A percentile compares a stretch with the other conserved stretches of the same genome.
phyloP scores from a whole-genome alignment of 2,113 vertebrate genomes.

The Anoplopoma fimbria region DNA sequence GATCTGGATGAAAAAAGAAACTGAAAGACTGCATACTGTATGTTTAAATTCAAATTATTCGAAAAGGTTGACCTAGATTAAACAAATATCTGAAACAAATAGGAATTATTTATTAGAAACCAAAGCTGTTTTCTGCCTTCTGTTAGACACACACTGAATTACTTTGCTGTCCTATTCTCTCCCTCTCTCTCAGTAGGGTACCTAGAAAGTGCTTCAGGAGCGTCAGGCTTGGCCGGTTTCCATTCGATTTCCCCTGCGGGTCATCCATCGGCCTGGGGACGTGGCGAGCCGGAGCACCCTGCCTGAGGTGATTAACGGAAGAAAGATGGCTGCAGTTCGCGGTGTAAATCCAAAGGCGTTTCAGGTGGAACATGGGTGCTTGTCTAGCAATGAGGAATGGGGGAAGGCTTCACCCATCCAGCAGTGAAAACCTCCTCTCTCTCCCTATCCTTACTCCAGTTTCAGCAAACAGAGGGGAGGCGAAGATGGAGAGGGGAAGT shows the following conservation, averaged over 20 bases:
- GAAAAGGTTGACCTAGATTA: neutral
- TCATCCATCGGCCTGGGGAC: constrained; percentile 76
- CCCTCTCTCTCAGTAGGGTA: constrained; percentile 51
- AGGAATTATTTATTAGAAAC: constrained; percentile 10
- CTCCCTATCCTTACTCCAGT: constrained; percentile 27
- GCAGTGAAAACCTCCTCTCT: constrained; percentile 72
- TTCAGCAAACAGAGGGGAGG: constrained; percentile 16
- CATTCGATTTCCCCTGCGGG: constrained; percentile 83
- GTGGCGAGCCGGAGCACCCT: constrained; percentile 62
- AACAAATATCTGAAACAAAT: neutral
- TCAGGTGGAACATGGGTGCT: constrained; percentile 77
- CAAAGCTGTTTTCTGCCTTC: neutral
- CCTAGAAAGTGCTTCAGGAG: constrained; percentile 67
- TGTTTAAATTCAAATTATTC: no score
- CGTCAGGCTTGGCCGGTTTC: constrained; percentile 75
- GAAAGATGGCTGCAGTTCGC: constrained; percentile 76
- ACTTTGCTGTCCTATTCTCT: constrained; percentile 38
- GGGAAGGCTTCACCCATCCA: constrained; percentile 61
- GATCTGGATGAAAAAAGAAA: neutral
- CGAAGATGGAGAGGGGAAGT: neutral
- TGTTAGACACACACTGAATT: constrained; percentile 42
- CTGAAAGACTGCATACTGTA: neutral
- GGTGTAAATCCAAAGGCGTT: constrained; percentile 80
- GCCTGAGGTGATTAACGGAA: constrained; percentile 80
- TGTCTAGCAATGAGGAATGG: constrained; percentile 82